Conservation (phyloP, 2,888 invertebrate species). For the Conomelus anceps region DNA sequence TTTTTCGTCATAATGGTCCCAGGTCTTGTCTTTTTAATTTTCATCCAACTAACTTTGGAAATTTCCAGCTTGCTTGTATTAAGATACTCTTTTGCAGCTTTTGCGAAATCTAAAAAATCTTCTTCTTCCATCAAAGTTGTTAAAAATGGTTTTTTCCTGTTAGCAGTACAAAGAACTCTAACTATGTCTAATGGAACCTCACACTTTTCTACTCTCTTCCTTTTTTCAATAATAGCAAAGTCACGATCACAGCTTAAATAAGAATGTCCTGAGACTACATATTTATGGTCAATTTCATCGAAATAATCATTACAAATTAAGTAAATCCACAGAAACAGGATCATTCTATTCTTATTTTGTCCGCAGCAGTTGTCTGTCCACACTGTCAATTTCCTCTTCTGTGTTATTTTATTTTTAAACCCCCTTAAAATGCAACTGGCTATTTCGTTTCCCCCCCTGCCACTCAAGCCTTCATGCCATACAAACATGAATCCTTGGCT, state of each 20-base stretch:
- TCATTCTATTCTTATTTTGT: constrained; percentile 24
- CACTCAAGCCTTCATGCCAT: not conserved
- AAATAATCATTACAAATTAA: constrained; percentile 16
- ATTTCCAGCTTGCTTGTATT: no score
- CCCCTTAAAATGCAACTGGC: not conserved
- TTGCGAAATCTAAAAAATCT: no score
- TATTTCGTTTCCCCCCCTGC: not conserved
- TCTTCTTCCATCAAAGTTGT: no score
- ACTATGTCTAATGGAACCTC: constrained; percentile 21
- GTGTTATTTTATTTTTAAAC: not conserved
- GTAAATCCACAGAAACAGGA: constrained; percentile 24
- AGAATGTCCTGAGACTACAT: constrained; percentile 23
- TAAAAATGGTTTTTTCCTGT: constrained; percentile 19
- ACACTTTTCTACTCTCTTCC: constrained; percentile 21
- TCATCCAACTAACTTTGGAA: no score
- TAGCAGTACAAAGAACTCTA: constrained; percentile 13
- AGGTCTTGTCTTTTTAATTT: no score
- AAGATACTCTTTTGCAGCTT: no score
- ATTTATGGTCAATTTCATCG: constrained; percentile 24
- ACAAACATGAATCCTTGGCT: not conserved
- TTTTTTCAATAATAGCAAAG: constrained; percentile 23
- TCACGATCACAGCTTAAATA: constrained; percentile 23
- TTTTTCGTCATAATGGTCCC: no score
- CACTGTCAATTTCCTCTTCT: not conserved
- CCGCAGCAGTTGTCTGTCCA: not conserved